A percentile compares a stretch with the other conserved stretches of the same genome.
These are phyloP conservation scores for Baccha elongata DNA, from an alignment of 2,888 invertebrate genomes.

Conservation along the genomic window DNA sequence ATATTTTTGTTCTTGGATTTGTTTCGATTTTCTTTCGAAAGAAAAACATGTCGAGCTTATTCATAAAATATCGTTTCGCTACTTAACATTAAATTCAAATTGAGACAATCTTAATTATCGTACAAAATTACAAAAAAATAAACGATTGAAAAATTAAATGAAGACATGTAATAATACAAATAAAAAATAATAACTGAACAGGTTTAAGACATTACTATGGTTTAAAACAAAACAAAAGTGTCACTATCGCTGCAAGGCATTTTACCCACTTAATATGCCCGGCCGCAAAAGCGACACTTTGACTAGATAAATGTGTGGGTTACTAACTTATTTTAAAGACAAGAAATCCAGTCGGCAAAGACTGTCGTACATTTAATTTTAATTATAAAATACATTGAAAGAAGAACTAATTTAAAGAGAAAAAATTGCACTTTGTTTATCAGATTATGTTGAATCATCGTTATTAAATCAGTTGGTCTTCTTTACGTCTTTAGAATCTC, in stretches of 20 bases:
- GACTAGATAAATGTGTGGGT: constrained; percentile 61
- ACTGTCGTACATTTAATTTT: constrained; percentile 15
- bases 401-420: constrained; percentile 41
- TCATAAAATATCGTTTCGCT: constrained; percentile 46
- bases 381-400: constrained; percentile 27
- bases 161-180: constrained; percentile 9
- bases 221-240: constrained; percentile 37
- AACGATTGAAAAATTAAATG: constrained; percentile 28
- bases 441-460: constrained; percentile 29
- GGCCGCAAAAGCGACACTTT: constrained; percentile 57
- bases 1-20: constrained; percentile 35
- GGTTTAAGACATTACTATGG: constrained; percentile 13
- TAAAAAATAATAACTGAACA: not conserved
- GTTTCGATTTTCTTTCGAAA: constrained; percentile 34
- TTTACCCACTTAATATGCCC: constrained; percentile 62
- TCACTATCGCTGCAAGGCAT: constrained; percentile 55
- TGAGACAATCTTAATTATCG: constrained; percentile 56
- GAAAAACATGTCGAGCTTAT: constrained; percentile 63
- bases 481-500: constrained; percentile 90
- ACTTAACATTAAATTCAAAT: constrained; percentile 52
- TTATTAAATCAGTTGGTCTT: constrained; percentile 87
- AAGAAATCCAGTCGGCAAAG: constrained; percentile 43
- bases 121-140: constrained; percentile 63
- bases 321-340: constrained; percentile 33
- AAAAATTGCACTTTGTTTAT: constrained; percentile 69